Base-by-base conservation (phyloP, 1,140 invertebrate species). In the Lerema accius region DNA sequence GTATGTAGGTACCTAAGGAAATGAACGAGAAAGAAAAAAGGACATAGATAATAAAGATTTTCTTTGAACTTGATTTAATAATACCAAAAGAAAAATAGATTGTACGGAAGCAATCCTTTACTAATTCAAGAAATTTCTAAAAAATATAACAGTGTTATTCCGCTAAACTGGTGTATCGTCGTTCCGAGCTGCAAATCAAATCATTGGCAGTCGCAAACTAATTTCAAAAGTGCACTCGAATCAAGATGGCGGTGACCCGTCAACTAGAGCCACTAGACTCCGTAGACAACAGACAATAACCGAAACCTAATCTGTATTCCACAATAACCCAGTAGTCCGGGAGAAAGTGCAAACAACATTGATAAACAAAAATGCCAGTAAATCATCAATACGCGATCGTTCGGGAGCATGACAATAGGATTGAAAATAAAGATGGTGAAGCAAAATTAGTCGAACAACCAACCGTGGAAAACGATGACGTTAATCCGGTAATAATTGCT, bases 291-390 rank as follows among this genome's bases (percentile, higher is more conserved):
- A 72, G 76, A 82, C 76, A 82, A 83, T 76, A 72, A 76, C 69
- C 63, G 74, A 75, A 84, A 80, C 69, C 67, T 73, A 79, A 84
- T 82, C 73, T 73, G 63, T 76, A 75, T 73, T 77, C 69, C 49
- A 62, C 55, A 64, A 66, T 69, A 76, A 73, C 69, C 68, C 68
- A 70, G 75, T 73, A 80, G 76, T 81, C 75, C 63, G 42, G 49
- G 73, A 71, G 76, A 79, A 80, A 76, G 76, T 78, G 63, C 66
- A 73, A 76, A 75, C 69, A 76, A 37, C 17, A 49, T 39, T 4
- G 15, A 45, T 45, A 73, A 74, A 79, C 63, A 80, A 65, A 64
- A 67, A 64, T 61, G 16, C 15, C 42, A 45, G 42, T 17, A 71
- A 69, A 66, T 68, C 62, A 60, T 71, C 62, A 23, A 48, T 64